Evolutionary conservation across 2,797 vertebrate genomes (phyloP).

Genomic region (Adrianichthys oophorus): DNA sequence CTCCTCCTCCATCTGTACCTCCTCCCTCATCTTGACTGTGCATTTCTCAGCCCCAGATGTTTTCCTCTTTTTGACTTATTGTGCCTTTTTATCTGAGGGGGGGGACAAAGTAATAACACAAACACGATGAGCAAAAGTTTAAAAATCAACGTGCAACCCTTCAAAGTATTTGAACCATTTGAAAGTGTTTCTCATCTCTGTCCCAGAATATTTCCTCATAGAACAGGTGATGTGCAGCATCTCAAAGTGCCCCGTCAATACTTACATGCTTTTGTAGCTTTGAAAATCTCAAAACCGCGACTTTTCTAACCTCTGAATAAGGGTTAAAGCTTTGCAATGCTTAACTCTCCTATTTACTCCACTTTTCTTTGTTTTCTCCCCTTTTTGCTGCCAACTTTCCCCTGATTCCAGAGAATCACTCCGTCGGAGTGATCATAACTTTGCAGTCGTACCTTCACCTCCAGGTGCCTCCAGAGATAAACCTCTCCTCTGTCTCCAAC

Average conservation of each 20-base stretch:
- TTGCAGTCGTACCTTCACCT: conserved; percentile 37
- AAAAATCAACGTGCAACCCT: too few relatives aligned
- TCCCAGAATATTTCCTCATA: too few relatives aligned
- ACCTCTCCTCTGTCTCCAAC: conserved; percentile 26
- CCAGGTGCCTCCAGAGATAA: conserved; percentile 20
- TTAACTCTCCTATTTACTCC: too few relatives aligned
- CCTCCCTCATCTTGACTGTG: conserved; percentile 49
- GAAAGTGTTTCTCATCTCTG: too few relatives aligned
- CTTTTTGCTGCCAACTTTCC: conserved; percentile 17
- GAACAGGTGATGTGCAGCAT: too few relatives aligned
- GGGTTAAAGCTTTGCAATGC: too few relatives aligned
- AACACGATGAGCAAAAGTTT: neutral
- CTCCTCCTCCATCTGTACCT: conserved; percentile 23
- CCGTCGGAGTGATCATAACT: conserved; percentile 25
- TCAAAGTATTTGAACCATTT: too few relatives aligned
- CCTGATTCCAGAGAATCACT: conserved; percentile 32
- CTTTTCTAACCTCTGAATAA: too few relatives aligned
- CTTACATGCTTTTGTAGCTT: too few relatives aligned
- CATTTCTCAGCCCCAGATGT: conserved; percentile 42
- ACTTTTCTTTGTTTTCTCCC: neutral
- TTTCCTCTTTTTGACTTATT: conserved; percentile 2
- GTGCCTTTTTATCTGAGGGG: conserved; percentile 17
- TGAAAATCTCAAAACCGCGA: too few relatives aligned
- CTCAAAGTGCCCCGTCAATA: too few relatives aligned
- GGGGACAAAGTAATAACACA: neutral